These are phyloP conservation scores for Eupelmus urozonus DNA, from an alignment of 2,888 invertebrate species.

Conservation along the genomic window DNA sequence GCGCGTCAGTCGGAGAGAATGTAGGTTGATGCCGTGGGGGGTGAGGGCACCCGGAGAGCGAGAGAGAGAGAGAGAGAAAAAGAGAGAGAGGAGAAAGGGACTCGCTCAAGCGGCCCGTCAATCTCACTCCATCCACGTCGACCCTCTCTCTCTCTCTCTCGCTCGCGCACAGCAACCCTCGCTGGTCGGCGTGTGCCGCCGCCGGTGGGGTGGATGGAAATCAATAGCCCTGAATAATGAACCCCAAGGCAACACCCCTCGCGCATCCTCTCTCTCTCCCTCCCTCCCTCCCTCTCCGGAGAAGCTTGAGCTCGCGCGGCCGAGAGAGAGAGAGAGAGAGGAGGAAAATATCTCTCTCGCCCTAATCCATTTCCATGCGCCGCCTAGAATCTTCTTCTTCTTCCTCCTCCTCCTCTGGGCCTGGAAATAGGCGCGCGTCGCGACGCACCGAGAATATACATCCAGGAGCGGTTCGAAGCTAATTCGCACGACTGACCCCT, in stretches of 20 bases:
- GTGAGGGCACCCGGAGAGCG: constrained; percentile 31
- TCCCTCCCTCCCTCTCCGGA: constrained; percentile 53
- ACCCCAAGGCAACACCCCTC: constrained; percentile 73
- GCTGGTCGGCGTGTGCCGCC: constrained; percentile 69
- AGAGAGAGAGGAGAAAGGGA: constrained; percentile 36
- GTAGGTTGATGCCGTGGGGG: constrained; percentile 17
- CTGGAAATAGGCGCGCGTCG: too few relatives aligned
- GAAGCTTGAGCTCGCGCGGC: too few relatives aligned
- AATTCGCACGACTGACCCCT: constrained; percentile 14
- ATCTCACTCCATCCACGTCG: constrained; percentile 64
- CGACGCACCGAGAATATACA: too few relatives aligned
- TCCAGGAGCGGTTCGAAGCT: too few relatives aligned
- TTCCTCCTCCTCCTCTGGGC: constrained; percentile 45
- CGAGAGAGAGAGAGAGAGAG: not conserved
- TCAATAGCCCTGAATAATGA: constrained; percentile 78
- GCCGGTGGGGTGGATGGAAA: constrained; percentile 76
- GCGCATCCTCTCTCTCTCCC: constrained; percentile 38
- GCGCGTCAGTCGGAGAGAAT: constrained; percentile 17
- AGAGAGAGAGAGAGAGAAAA: constrained; percentile 52
- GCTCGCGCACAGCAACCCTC: constrained; percentile 58
- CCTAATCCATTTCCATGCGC: constrained; percentile 44
- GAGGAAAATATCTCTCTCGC: constrained; percentile 13
- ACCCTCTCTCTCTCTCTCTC: constrained; percentile 49
- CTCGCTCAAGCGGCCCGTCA: constrained; percentile 66
- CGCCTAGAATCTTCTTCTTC: not conserved